Evolutionary conservation across 2,113 vertebrate genomes (phyloP), one percentile per base, ranked within the genome.

Genomic region (Pedetes capensis): DNA sequence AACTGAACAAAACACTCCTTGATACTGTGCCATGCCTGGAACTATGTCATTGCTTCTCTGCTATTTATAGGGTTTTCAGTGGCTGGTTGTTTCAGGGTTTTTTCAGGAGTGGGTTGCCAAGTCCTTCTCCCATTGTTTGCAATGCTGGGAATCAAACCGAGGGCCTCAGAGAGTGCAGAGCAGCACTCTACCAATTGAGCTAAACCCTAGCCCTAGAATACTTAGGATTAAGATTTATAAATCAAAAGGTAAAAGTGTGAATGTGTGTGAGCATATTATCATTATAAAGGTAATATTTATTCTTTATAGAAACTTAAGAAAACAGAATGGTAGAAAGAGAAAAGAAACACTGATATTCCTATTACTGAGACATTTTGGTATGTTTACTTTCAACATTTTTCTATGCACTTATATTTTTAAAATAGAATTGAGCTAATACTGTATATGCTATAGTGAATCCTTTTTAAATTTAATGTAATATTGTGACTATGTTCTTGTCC

Each of bases 331-430:
- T 37, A n/a, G 20, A 59, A 85, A 78, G 12, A 81, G 11, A 22
- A 81, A 71, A 79, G 72, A 39, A 64, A 12, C 1, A 12, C 39
- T 53, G 14, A 20, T 53, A 89, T 91, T 95, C n/a, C 59, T 84
- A 18, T n/a, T 55, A 76, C 8, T 23, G 18, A 93, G 78, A 64
- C 20, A 94, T 75, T 89, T 74, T 71, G 34, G 12, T 51, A 8
- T 91, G n/a, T 94, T 95, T 89, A 42, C 47, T 75, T 84, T 79
- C 51, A 83, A 27, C 25, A 39, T 59, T 92, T 82, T 93, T 95
- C 51, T 87, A 6, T 81, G 66, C 8, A 66, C 39, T 93, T 91
- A 80, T 47, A 47, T 87, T 94, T n/a, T 32, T 84, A 79, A 85
- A 34, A 78, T 87, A 68, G 57, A 86, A 61, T 66, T 25, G 66